Conservation (phyloP, 2,113 vertebrate genomes). For the Chamaetylas fuelleborni region DNA sequence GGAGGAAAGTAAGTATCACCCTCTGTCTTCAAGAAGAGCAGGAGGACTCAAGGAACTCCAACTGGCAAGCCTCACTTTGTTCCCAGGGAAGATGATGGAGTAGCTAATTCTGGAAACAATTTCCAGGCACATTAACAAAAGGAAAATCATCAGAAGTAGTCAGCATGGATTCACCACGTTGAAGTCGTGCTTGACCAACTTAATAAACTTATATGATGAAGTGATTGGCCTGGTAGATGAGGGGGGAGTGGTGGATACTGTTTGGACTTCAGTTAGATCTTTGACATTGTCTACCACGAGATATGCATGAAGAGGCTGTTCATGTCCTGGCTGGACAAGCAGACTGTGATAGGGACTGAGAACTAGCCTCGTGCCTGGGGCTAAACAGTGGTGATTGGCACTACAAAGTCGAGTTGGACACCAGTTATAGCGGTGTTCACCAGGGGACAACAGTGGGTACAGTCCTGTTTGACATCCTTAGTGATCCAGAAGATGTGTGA, state of each 20-base stretch:
- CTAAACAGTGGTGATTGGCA: background rate
- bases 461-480: background rate
- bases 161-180: background rate
- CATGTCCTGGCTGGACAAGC: background rate
- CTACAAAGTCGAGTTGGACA: background rate
- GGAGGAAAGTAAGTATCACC: background rate
- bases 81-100: background rate
- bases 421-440: too few relatives aligned
- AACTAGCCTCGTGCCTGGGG: background rate
- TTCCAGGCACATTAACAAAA: background rate
- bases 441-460: background rate
- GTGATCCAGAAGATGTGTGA: background rate
- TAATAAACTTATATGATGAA: background rate
- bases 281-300: background rate
- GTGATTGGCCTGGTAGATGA: background rate
- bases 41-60: background rate
- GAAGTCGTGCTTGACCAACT: background rate
- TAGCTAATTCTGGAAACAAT: background rate
- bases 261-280: background rate
- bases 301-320: background rate
- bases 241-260: background rate
- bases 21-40: background rate
- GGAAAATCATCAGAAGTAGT: background rate
- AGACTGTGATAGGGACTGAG: background rate
- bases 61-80: background rate